These are phyloP conservation scores for Mamestra configurata DNA, from an alignment of 1,140 invertebrate genomes.

Conservation along the genomic window DNA sequence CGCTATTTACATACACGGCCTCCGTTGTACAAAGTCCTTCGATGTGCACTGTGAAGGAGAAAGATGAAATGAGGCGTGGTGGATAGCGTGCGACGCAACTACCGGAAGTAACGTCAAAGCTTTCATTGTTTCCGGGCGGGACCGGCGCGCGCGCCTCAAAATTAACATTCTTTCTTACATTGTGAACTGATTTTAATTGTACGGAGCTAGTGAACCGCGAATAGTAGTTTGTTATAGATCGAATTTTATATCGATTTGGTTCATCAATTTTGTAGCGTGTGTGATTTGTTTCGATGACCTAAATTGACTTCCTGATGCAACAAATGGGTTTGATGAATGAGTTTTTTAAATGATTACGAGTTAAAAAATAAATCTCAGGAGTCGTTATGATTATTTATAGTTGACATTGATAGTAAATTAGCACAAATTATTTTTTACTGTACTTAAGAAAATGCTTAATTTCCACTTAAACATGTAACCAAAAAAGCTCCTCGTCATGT, in stretches of 20 bases:
- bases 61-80: slow-evolving; percentile 68
- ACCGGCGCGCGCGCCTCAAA: slow-evolving; percentile 58
- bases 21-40: background rate
- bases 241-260: slow-evolving; percentile 21
- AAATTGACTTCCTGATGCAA: background rate
- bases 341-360: no score
- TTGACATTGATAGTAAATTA: no score
- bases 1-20: slow-evolving; percentile 10
- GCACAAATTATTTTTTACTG: no score
- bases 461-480: background rate
- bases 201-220: slow-evolving; percentile 61
- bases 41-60: slow-evolving; percentile 57
- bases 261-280: slow-evolving; percentile 26
- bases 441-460: background rate
- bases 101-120: slow-evolving; percentile 77
- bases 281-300: slow-evolving; percentile 9
- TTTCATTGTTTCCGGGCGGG: slow-evolving; percentile 68
- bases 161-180: slow-evolving; percentile 64
- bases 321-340: background rate
- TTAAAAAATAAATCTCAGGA: no score
- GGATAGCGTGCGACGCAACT: slow-evolving; percentile 65
- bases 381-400: no score
- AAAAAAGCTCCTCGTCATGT: slow-evolving; percentile 19
- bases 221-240: slow-evolving; percentile 41
- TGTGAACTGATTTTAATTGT: slow-evolving; percentile 66